Evolutionary conservation across 2,797 vertebrate species (phyloP).

Genomic region (Siniperca undulata): DNA sequence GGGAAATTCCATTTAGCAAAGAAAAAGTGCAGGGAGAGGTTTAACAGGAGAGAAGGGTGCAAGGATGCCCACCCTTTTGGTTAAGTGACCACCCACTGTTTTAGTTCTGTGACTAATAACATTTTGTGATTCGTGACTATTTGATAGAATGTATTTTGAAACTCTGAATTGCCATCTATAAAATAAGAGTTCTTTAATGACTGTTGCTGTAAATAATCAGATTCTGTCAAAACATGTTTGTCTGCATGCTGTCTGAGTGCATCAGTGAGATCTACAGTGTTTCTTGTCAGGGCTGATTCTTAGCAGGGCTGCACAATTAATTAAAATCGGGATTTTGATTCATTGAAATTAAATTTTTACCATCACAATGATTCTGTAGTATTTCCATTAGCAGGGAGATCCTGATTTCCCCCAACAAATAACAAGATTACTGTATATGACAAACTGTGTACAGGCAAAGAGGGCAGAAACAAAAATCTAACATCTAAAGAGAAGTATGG

Average conservation of each 20-base stretch:
- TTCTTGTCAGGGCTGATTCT: slow-evolving; percentile 8
- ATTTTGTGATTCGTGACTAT: slow-evolving; percentile 48
- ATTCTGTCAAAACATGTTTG: slow-evolving; percentile 1
- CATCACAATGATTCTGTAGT: slow-evolving; percentile 11
- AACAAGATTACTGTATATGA: slow-evolving; percentile 19
- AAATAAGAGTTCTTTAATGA: slow-evolving; percentile 27
- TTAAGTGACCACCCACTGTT: slow-evolving; percentile 65
- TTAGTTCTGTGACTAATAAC: slow-evolving; percentile 56
- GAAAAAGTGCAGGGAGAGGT: slow-evolving; percentile 33
- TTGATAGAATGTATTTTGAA: slow-evolving; percentile 39
- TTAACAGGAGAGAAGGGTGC: slow-evolving; percentile 20
- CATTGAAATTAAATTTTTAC: slow-evolving; percentile 7
- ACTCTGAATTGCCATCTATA: slow-evolving; percentile 22
- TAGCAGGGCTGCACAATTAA: neutral
- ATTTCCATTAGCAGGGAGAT: slow-evolving; percentile 8
- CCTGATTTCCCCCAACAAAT: slow-evolving; percentile 10
- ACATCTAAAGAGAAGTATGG: neutral
- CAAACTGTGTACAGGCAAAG: neutral
- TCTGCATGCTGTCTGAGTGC: slow-evolving; percentile 16
- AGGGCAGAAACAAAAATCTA: neutral
- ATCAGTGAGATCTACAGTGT: slow-evolving; percentile 21
- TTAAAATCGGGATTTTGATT: slow-evolving; percentile 7
- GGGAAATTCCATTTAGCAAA: slow-evolving; percentile 62
- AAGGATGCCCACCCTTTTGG: slow-evolving; percentile 33
- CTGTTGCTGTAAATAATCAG: slow-evolving; percentile 6